Conservation (phyloP, 2,113 vertebrate genomes). For the Peucedramus taeniatus region DNA sequence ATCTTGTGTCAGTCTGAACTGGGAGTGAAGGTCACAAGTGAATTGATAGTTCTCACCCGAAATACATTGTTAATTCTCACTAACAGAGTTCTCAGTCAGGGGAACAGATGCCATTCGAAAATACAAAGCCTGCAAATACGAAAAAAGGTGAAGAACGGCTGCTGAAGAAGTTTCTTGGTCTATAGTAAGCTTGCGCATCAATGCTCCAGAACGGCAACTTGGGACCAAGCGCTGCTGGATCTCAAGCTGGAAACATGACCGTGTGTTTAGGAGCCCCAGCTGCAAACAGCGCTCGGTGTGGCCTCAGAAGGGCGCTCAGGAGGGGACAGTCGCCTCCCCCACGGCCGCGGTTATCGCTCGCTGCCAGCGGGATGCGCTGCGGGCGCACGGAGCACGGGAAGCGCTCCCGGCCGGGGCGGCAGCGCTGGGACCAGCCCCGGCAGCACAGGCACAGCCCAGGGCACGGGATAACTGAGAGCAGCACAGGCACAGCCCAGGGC, state of each 20-base stretch:
- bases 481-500: no score
- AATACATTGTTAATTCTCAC: neutral
- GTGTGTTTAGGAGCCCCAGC: fast-evolving
- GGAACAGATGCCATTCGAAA: neutral
- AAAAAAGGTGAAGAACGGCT: neutral
- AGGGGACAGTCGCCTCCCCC: neutral
- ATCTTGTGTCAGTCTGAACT: neutral
- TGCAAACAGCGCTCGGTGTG: fast-evolving
- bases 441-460: neutral
- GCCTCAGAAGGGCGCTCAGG: neutral
- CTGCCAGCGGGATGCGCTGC: neutral
- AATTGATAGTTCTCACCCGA: neutral
- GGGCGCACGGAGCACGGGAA: neutral
- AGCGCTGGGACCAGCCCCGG: neutral
- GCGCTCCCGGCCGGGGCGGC: no score
- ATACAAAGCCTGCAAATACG: neutral
- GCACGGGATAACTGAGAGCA: no score
- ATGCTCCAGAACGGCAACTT: neutral
- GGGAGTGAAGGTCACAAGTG: neutral
- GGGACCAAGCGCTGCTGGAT: neutral
- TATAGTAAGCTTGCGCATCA: neutral
- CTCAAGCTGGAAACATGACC: neutral
- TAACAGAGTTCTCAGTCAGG: neutral
- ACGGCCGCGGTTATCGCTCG: neutral
- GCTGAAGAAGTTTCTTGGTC: neutral